Percentiles rank a stretch among this genome's conserved stretches.
phyloP scores from a whole-genome alignment of 2,113 vertebrate species.

The Colius striatus region DNA sequence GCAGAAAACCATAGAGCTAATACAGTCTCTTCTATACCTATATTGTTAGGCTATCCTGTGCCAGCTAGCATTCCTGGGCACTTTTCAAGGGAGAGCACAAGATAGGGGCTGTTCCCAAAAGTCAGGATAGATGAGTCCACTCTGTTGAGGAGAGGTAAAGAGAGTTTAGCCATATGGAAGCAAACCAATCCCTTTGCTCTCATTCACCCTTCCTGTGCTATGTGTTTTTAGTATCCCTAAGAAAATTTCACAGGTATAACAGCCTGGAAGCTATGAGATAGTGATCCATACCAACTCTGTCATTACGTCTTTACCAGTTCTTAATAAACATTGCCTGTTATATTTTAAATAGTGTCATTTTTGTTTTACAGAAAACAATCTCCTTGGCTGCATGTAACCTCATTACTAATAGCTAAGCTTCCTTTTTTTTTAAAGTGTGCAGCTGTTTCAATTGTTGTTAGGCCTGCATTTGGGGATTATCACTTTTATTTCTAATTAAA shows the following conservation, averaged over 20 bases:
- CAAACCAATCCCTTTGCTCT: conserved; percentile 9
- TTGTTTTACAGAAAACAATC: background rate
- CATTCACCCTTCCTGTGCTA: background rate
- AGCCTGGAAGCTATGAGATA: background rate
- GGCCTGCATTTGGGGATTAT: conserved; percentile 48
- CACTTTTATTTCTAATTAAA: conserved; percentile 66
- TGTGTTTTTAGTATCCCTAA: background rate
- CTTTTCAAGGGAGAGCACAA: background rate
- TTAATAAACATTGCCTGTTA: background rate
- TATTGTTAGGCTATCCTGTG: background rate
- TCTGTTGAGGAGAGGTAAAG: background rate
- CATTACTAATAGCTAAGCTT: conserved; percentile 31
- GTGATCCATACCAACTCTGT: background rate
- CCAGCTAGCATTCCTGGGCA: background rate
- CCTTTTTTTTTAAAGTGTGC: background rate
- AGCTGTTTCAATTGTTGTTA: conserved; percentile 24
- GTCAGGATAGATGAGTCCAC: background rate
- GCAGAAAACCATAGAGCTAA: background rate
- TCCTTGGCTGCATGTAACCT: background rate
- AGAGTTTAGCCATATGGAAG: conserved; percentile 11
- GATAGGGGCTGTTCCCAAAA: conserved; percentile 15
- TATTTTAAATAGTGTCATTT: conserved; percentile 1
- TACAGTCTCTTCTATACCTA: background rate
- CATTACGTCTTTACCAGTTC: background rate
- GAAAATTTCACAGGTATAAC: background rate